These are phyloP conservation scores for Lutraria lutraria DNA, from an alignment of 2,888 invertebrate genomes.

Conservation along the genomic window DNA sequence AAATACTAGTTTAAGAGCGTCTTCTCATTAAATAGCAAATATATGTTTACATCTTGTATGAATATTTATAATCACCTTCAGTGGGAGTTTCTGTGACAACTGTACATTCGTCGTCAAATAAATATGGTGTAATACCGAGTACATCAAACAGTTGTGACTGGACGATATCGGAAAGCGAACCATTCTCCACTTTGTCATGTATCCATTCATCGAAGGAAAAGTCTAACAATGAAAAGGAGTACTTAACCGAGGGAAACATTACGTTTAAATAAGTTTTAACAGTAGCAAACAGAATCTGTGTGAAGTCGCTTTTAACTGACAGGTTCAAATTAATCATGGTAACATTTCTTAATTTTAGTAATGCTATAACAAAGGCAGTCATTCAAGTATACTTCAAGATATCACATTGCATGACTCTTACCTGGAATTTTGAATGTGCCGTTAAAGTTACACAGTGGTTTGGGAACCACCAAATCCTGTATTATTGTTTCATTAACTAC, in stretches of 20 bases:
- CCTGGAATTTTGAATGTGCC: slow-evolving; percentile 13
- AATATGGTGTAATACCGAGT: slow-evolving; percentile 20
- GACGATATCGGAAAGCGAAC: background rate
- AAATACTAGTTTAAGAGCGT: too few relatives aligned
- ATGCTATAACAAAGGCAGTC: too few relatives aligned
- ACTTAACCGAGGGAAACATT: too few relatives aligned
- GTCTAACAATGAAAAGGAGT: background rate
- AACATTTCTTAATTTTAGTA: too few relatives aligned
- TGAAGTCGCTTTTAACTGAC: too few relatives aligned
- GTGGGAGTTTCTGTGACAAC: slow-evolving; percentile 4
- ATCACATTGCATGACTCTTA: background rate
- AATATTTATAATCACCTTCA: background rate
- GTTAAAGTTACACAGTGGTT: slow-evolving; percentile 20
- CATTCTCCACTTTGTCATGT: background rate
- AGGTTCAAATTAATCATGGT: too few relatives aligned
- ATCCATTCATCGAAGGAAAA: slow-evolving; percentile 33
- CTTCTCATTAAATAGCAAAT: too few relatives aligned
- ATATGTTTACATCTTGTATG: too few relatives aligned
- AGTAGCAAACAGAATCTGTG: too few relatives aligned
- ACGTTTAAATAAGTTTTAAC: too few relatives aligned
- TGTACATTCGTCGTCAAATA: background rate
- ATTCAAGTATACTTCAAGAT: too few relatives aligned
- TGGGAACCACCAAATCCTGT: slow-evolving; percentile 1
- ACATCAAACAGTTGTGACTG: background rate
- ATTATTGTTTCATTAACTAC: background rate